Evolutionary conservation across 1,140 invertebrate species (phyloP).

Genomic region (Rhagoletis zephyria): DNA sequence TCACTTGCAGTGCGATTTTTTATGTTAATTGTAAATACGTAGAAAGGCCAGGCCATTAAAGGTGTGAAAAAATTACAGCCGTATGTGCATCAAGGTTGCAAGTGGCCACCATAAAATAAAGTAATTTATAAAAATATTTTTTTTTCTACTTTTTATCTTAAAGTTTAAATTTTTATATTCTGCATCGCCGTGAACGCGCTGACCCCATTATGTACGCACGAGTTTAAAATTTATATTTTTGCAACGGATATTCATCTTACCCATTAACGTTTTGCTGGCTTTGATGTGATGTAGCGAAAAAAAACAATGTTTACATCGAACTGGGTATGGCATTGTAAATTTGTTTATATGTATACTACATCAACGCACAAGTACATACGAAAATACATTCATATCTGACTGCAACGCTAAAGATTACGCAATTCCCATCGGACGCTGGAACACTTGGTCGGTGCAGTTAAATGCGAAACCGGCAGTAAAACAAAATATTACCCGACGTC

Average conservation of each 20-base stretch:
- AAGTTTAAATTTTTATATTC: not conserved
- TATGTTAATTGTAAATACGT: no score
- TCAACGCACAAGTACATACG: not conserved
- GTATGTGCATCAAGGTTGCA: not conserved
- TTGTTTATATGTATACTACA: not conserved
- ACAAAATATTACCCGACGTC: slow-evolving; percentile 24
- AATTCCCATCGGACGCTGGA: not conserved
- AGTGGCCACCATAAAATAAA: not conserved
- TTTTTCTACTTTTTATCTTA: not conserved
- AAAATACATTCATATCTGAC: not conserved
- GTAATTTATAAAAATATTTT: not conserved
- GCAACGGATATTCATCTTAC: not conserved
- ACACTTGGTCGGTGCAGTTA: not conserved
- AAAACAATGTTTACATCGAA: not conserved
- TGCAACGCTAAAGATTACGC: slow-evolving; percentile 3
- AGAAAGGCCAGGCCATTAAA: no score
- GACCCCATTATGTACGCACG: not conserved
- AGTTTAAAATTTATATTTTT: slow-evolving; percentile 4
- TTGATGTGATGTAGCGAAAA: not conserved
- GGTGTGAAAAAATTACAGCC: not conserved
- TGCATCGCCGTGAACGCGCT: not conserved
- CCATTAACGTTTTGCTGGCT: not conserved
- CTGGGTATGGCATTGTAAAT: not conserved
- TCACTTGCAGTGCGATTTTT: no score
- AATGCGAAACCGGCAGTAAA: slow-evolving; percentile 38